Base-by-base conservation (phyloP, 2,888 invertebrate genomes). In the Polydrusus pterygomalis region DNA sequence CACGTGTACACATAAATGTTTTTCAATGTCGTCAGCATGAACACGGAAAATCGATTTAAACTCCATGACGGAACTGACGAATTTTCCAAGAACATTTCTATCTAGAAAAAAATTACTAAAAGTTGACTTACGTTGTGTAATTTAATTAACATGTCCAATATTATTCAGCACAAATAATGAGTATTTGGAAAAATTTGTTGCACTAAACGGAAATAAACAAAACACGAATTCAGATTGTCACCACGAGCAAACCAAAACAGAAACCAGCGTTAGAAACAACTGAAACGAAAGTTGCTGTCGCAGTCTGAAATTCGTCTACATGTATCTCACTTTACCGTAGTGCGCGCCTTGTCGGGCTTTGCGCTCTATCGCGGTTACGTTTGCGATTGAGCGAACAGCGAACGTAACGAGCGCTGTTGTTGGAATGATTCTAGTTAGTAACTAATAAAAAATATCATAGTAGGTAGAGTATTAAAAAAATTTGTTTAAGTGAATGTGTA, bases 1-100 rank as follows among this genome's bases (percentile, higher is more conserved):
- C 79, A 79, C 80, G 80, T 77, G 80, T 73, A 69, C 64, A 49
- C 58, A 70, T 70, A 70, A 77, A 77, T 77, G 77, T 74, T 77
- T 77, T 77, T 77, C 77, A 77, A 77, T 77, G 77, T 74, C 77
- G 74, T 77, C 71, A 49, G 64, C 60, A 1, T 5, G 67, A 54
- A 69, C 69, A 60, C 45, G 17, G 69, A 73, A 76, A 76, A 76
- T 76, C 76, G 76, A 76, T 76, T 68, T 64, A 72, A 76, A 56
- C 73, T 51, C 25, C 69, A 20, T 49, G 68, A 54, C 63, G 49
- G 73, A 45, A 62, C 62, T 51, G 62, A 51, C 43, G 49, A 69
- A 65, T 70, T 70, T 70, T 63, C 56, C 64, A 70, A 20, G 51
- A 63, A 49, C 47, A 54, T 54, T 72, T 34, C n/a, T 34, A 51